These are phyloP conservation scores for Neodiprion fabricii DNA, from an alignment of 1,140 invertebrate species.

Conservation along the genomic window DNA sequence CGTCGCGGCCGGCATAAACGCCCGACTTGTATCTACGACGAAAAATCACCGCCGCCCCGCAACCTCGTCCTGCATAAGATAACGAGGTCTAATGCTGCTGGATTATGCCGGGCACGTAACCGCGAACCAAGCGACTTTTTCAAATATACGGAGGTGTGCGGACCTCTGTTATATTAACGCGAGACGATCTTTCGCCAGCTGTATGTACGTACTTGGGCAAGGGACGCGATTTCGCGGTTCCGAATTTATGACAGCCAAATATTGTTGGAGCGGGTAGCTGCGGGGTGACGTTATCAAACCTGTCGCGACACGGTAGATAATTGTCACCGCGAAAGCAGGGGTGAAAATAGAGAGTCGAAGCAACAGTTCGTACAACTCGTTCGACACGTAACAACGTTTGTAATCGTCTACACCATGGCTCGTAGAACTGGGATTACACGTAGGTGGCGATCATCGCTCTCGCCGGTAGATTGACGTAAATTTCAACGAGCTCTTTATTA, in stretches of 20 bases:
- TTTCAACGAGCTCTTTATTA: too few species aligned
- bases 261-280: background rate
- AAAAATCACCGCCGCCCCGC: background rate
- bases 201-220: background rate
- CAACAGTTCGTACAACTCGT: too few species aligned
- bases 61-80: background rate
- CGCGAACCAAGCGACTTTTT: background rate
- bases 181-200: background rate
- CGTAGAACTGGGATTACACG: too few species aligned
- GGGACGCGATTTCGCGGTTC: background rate
- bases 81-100: background rate
- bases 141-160: background rate
- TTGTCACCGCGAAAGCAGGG: too few species aligned
- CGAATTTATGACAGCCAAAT: background rate
- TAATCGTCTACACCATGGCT: too few species aligned
- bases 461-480: too few species aligned
- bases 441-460: too few species aligned
- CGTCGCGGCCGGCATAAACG: background rate
- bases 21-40: background rate
- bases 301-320: too few species aligned
- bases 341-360: too few species aligned
- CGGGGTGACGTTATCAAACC: too few species aligned
- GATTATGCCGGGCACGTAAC: background rate
- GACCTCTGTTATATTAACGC: background rate
- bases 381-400: too few species aligned